These are phyloP conservation scores for Eriocheir sinensis DNA, from an alignment of 1,140 invertebrate genomes.

Conservation along the genomic window DNA sequence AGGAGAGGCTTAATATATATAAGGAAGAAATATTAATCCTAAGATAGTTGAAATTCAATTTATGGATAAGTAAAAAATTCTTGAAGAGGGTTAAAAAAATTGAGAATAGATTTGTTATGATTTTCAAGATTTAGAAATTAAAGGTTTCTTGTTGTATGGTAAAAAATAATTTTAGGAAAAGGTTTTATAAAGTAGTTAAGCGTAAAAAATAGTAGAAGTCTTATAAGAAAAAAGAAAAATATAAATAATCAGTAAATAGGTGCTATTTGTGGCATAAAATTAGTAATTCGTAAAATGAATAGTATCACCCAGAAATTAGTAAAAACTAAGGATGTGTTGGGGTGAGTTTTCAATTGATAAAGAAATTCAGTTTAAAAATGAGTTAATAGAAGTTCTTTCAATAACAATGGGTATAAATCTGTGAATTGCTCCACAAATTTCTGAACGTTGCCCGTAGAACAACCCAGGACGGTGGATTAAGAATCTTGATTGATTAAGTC, in stretches of 20 bases:
- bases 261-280: background rate
- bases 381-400: too few species aligned
- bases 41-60: slow-evolving; percentile 1
- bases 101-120: background rate
- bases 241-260: background rate
- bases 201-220: background rate
- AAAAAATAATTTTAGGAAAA: background rate
- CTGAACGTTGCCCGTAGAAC: slow-evolving; percentile 89
- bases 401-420: slow-evolving; percentile 90
- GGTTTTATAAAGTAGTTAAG: background rate
- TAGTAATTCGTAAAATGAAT: too few species aligned
- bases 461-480: slow-evolving; percentile 84
- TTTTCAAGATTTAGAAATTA: background rate
- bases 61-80: background rate
- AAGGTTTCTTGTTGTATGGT: background rate
- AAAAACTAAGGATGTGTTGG: too few species aligned
- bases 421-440: slow-evolving; percentile 90
- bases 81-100: slow-evolving; percentile 45
- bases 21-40: slow-evolving; percentile 29
- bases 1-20: slow-evolving; percentile 30
- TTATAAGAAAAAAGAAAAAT: background rate
- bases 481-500: too few species aligned
- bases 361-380: slow-evolving; percentile 81
- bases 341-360: background rate
- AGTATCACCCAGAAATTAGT: too few species aligned